Percentiles rank a stretch among this genome's conserved stretches.
Evolutionary conservation across 2,888 invertebrate genomes (phyloP).

Genomic region (Noctua pronuba): DNA sequence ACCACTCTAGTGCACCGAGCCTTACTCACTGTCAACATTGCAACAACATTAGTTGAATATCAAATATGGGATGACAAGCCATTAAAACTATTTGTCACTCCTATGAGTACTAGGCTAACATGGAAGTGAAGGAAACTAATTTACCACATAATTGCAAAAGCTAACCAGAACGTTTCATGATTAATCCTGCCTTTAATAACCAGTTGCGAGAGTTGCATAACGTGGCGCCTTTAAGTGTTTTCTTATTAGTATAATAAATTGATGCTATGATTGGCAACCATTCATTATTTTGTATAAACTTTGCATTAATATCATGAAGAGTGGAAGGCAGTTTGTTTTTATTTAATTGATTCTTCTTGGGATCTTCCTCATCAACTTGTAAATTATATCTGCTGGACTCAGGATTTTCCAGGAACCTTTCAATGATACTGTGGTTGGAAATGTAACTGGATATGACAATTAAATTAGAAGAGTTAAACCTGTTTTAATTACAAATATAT

Average conservation of each 20-base stretch:
- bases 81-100: conserved; percentile 63
- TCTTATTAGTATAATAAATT: conserved; percentile 73
- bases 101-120: conserved; percentile 52
- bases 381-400: background rate
- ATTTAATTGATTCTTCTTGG: conserved; percentile 30
- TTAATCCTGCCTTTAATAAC: conserved; percentile 63
- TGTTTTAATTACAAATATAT: background rate
- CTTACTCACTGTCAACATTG: conserved; percentile 14
- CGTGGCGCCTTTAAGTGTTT: conserved; percentile 66
- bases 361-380: conserved; percentile 19
- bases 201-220: conserved; percentile 56
- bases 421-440: background rate
- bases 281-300: conserved; percentile 56
- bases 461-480: background rate
- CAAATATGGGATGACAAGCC: conserved; percentile 60
- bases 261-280: conserved; percentile 69
- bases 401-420: conserved; percentile 13
- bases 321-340: conserved; percentile 25
- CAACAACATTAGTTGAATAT: conserved; percentile 43
- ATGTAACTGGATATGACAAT: background rate
- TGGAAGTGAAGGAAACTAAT: conserved; percentile 64
- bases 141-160: conserved; percentile 64
- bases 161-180: conserved; percentile 56
- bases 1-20: background rate
- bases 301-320: conserved; percentile 24